Percentiles rank a stretch among this genome's conserved stretches.
phyloP scores from a whole-genome alignment of 2,888 invertebrate species.

The Galeopsomyia nigrocyanea region DNA sequence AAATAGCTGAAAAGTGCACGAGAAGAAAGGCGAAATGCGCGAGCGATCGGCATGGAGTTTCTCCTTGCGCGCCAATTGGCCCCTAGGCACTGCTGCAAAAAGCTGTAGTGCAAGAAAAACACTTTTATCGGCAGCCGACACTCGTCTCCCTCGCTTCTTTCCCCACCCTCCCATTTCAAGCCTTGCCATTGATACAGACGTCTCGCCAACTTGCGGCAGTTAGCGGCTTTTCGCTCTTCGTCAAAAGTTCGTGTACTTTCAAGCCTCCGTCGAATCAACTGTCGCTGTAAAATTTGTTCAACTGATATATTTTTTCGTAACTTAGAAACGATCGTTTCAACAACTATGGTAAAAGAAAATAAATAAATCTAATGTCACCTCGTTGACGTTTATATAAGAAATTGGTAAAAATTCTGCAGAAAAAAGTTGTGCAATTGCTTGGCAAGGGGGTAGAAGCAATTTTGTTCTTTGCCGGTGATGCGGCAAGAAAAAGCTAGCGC shows the following conservation, averaged over 20 bases:
- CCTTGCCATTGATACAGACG: background rate
- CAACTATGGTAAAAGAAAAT: no score
- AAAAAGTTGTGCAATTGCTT: no score
- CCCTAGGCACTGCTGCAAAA: conserved; percentile 38
- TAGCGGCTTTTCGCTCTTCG: conserved; percentile 49
- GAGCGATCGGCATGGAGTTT: conserved; percentile 32
- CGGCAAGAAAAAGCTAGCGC: conserved; percentile 9
- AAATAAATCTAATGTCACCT: no score
- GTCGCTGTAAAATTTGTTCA: no score
- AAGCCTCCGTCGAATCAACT: background rate
- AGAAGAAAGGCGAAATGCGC: conserved; percentile 18
- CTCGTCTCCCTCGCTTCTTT: conserved; percentile 51
- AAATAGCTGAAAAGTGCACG: conserved; percentile 45
- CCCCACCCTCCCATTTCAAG: background rate
- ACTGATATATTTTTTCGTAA: no score
- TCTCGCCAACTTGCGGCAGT: conserved; percentile 60
- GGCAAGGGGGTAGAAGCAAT: conserved; percentile 1
- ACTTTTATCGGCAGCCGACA: conserved; percentile 65
- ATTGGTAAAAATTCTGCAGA: no score
- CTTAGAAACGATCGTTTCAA: no score
- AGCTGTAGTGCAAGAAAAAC: conserved; percentile 60
- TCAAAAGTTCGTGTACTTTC: background rate
- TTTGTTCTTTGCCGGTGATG: conserved; percentile 8
- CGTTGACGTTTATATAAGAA: no score
- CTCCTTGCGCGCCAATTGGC: conserved; percentile 33